Evolutionary conservation across 2,113 vertebrate species (phyloP).

Genomic region (Plectropomus leopardus): DNA sequence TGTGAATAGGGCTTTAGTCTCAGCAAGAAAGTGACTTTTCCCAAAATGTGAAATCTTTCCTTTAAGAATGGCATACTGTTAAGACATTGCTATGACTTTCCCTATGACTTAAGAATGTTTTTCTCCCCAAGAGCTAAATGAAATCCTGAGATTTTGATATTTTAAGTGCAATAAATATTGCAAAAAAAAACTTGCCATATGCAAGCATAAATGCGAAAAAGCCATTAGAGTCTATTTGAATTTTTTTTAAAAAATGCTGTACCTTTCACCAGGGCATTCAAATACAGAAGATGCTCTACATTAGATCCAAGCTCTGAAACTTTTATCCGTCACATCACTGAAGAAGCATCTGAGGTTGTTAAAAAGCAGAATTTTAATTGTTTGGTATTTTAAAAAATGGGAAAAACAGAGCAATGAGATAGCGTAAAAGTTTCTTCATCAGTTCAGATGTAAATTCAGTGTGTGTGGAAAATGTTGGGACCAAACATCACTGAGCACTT

Average conservation of each 20-base stretch:
- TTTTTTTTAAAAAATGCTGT: not conserved
- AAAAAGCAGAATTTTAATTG: conserved; percentile 12
- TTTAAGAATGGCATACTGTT: not conserved
- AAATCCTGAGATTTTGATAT: conserved; percentile 32
- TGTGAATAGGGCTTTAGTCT: too few relatives aligned
- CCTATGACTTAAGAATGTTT: conserved; percentile 64
- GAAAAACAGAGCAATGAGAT: not conserved
- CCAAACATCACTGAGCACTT: conserved; percentile 8
- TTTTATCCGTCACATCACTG: conserved; percentile 3
- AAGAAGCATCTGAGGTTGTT: conserved; percentile 15
- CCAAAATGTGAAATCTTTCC: not conserved
- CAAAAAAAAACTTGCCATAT: conserved; percentile 2
- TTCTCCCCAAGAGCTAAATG: conserved; percentile 43
- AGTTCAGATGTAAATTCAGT: conserved; percentile 29
- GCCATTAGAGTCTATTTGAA: conserved; percentile 21
- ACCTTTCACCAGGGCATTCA: conserved; percentile 15
- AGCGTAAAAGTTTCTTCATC: conserved; percentile 12
- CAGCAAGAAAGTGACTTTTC: not conserved
- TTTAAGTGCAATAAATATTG: conserved; percentile 44
- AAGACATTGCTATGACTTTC: conserved; percentile 4
- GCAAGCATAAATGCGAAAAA: conserved; percentile 23
- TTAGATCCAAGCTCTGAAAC: conserved; percentile 22
- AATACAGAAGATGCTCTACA: conserved; percentile 5
- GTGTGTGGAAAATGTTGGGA: conserved; percentile 29
- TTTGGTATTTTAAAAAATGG: not conserved